Base-by-base conservation (phyloP, 2,113 vertebrate species). In the Narcine bancroftii region DNA sequence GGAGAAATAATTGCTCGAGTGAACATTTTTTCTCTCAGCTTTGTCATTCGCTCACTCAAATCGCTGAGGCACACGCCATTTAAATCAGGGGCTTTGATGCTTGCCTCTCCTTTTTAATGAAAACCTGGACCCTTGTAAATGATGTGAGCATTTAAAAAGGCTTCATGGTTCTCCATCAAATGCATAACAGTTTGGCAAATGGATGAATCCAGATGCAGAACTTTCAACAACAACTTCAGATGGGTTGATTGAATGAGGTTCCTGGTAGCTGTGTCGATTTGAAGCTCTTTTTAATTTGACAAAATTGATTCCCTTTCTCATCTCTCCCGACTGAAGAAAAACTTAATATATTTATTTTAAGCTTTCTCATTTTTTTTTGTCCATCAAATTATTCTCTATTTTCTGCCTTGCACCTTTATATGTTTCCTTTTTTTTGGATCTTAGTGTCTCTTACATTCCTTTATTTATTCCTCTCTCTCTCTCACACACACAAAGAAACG, bases 1-100 rank as follows among this genome's bases (percentile, higher is more conserved):
- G 97, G 97, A 99, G 97, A 97, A 98, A 97, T 99, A 99, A 99
- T 99, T 99, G 98, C 98, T 98, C 96, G 97, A 99, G 98, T 98
- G 98, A 97, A 98, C 98, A 97, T 96, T 97, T 97, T 97, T 99
- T 97, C 97, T 96, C 96, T 95, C 96, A 95, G 97, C 98, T 99
- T 98, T 99, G 98, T 98, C 98, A 98, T 98, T 98, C 96, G 96
- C 97, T 98, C 97, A 97, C 97, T 98, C 97, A 97, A 97, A 97
- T 98, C 98, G 97, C 96, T 96, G 95, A 97, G 98, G 97, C 98
- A 99, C 98, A 99, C 98, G 98, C 98, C 98, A 97, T 98, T 97
- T 99, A 98, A 98, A 98, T 99, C 98, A 99, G 96, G 95, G 95
- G 96, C 97, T 97, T 97, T 97, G 96, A 97, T 95, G 95, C 95